These are phyloP conservation scores for Tanypteryx hageni DNA, from an alignment of 2,888 invertebrate genomes.

Conservation along the genomic window DNA sequence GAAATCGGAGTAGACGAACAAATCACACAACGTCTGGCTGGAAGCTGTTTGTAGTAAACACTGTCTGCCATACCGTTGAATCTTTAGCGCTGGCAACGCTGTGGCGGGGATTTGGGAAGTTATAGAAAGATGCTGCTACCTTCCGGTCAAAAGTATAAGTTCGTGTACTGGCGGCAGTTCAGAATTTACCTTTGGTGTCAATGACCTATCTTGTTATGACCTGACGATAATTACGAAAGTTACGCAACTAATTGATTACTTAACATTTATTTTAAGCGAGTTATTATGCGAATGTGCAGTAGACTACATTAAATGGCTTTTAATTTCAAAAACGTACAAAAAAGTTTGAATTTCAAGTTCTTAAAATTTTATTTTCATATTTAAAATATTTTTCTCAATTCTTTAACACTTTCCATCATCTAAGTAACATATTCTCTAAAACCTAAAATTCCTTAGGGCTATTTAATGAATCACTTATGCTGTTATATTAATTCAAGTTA, in stretches of 20 bases:
- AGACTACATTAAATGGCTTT: too few relatives aligned
- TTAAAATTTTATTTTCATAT: not conserved
- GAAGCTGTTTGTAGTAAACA: constrained; percentile 48
- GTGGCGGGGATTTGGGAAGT: constrained; percentile 6
- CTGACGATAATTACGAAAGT: too few relatives aligned
- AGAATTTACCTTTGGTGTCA: not conserved
- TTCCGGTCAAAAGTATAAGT: not conserved
- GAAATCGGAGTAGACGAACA: constrained; percentile 64
- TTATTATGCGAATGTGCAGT: too few relatives aligned
- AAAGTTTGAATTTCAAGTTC: too few relatives aligned
- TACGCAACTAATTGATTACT: too few relatives aligned
- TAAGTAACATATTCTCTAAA: not conserved
- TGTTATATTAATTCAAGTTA: not conserved
- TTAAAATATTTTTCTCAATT: not conserved
- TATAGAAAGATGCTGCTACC: not conserved
- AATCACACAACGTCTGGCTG: constrained; percentile 53
- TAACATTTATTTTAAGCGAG: too few relatives aligned
- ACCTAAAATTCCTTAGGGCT: not conserved
- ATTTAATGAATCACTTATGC: not conserved
- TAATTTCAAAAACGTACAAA: too few relatives aligned
- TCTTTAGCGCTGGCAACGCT: constrained; percentile 38
- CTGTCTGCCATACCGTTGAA: constrained; percentile 47
- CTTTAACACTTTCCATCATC: not conserved
- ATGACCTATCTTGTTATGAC: too few relatives aligned
- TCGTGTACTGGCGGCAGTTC: not conserved